Evolutionary conservation across 2,113 vertebrate genomes (phyloP), one percentile per base, ranked within the genome.

Genomic region (Trinectes maculatus): DNA sequence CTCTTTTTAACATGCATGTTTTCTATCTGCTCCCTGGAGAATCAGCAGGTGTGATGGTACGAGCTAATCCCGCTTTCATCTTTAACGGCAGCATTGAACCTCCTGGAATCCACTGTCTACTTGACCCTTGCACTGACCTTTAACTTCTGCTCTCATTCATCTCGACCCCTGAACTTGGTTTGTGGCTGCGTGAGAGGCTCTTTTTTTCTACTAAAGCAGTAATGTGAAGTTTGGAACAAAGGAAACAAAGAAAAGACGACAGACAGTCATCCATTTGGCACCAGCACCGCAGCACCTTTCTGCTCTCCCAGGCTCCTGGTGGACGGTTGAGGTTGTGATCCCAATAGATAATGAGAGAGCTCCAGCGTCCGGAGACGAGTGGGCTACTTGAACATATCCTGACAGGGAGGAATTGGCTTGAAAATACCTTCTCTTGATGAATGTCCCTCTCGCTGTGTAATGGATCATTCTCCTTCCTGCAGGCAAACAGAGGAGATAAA

Each of bases 71-170:
- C 24, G n/a, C 53, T 65, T 74, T 77, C 18, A 56, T 58, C 40
- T 57, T 16, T 28, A 6, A 44, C 36, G 1, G 29, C 9, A 68
- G 44, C 46, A 56, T 68, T 77, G 58, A 62, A 63, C 54, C 43
- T 72, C 31, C 12, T n/a, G 47, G 44, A 79, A 80, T 71, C 71
- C 39, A 22, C 22, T 11, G 11, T 73, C 56, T 52, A 28, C 40
- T 62, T 51, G 56, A 70, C 58, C 40, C 34, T 37, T 19, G 12
- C 6, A 18, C 72, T 8, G 26, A 71, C 37, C 56, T 63, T 76
- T 67, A 25, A 56, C 52, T 37, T 55, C 13, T 26, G 54, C 21
- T 9, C 16, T 34, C 10, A 34, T 21, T 54, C 8, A 43, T 0
- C 48, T 28, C 1, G 5, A 37, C 28, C 2, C 49, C 44, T 66